A percentile compares a stretch with the other conserved stretches of the same genome.
Conservation (phyloP, 2,797 vertebrate genomes). For the Brachyrhaphis roseni region DNA sequence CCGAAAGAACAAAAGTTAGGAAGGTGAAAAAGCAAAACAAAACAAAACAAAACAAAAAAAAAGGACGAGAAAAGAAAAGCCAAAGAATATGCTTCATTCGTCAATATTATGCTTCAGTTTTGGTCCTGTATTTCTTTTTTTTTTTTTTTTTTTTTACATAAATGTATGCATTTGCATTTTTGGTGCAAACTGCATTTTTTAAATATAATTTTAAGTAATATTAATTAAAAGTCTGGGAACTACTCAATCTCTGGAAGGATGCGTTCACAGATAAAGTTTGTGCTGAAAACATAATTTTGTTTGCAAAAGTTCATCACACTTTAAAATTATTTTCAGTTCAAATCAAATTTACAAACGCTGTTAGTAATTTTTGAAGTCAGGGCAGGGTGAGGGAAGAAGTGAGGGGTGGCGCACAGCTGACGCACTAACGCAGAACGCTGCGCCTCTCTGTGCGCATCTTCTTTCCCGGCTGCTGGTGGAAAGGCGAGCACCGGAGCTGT, state of each 20-base stretch:
- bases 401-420: constrained; percentile 62
- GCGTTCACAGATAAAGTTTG: not conserved
- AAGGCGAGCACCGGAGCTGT: constrained; percentile 48
- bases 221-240: not conserved
- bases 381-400: not conserved
- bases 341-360: constrained; percentile 3
- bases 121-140: not conserved
- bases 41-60: not conserved
- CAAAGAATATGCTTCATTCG: not conserved
- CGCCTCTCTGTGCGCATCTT: constrained; percentile 65
- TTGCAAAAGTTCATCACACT: too few species aligned
- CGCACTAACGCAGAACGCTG: constrained; percentile 45
- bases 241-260: not conserved
- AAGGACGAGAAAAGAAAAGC: not conserved
- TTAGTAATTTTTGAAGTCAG: constrained; percentile 38
- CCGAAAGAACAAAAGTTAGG: not conserved
- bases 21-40: not conserved
- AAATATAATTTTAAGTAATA: not conserved
- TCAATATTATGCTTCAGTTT: not conserved
- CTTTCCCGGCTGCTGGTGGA: constrained; percentile 48
- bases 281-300: not conserved
- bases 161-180: not conserved
- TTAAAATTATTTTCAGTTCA: not conserved
- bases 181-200: not conserved
- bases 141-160: too few species aligned